Evolutionary conservation across 2,113 vertebrate genomes (phyloP).

Genomic region (human): DNA sequence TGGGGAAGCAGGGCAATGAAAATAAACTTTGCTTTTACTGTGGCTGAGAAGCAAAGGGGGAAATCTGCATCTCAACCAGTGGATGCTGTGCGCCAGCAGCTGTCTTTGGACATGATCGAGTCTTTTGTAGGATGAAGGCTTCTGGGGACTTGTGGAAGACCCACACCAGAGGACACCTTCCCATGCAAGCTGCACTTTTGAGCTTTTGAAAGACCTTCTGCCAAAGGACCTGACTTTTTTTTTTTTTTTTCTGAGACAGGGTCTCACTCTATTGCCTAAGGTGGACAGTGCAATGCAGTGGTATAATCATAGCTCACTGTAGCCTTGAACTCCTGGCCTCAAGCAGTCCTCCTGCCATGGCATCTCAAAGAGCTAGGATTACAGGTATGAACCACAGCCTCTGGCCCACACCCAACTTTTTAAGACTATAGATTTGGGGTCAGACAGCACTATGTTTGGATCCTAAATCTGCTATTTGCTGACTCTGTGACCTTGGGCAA

Average conservation of each 20-base stretch:
- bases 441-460: accelerated
- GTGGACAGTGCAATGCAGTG: no score
- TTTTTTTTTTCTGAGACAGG: no score
- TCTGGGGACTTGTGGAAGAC: not conserved
- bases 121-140: not conserved
- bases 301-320: no score
- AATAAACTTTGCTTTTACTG: not conserved
- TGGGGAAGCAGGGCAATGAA: not conserved
- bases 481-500: not conserved
- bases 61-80: not conserved
- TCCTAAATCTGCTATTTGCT: not conserved
- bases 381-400: no score
- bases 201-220: not conserved
- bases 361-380: no score
- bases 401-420: not conserved
- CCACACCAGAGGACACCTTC: accelerated
- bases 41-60: not conserved
- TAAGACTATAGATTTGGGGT: not conserved
- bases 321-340: no score
- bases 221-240: not conserved
- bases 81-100: accelerated
- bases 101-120: accelerated
- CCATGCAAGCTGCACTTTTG: no score
- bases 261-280: no score
- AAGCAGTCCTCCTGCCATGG: no score